Evolutionary conservation across 1,140 invertebrate species (phyloP).

Genomic region (Delia radicum): DNA sequence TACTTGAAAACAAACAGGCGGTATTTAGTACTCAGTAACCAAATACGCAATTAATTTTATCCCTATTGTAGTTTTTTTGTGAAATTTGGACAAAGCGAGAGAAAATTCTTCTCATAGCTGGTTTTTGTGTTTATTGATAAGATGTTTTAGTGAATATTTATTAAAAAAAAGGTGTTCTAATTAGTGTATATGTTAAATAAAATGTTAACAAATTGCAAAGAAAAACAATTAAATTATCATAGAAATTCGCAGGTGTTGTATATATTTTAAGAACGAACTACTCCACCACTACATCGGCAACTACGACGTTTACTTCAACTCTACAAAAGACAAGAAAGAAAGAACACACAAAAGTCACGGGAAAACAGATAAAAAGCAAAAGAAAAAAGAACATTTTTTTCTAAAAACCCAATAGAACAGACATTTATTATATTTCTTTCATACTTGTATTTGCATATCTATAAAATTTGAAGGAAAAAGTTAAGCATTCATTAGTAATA

Average conservation of each 20-base stretch:
- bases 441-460: not conserved
- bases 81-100: conserved; percentile 14
- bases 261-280: not conserved
- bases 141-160: not conserved
- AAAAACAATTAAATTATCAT: not conserved
- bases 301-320: not conserved
- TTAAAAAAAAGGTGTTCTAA: not conserved
- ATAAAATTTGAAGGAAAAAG: not conserved
- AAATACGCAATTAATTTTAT: too few relatives aligned
- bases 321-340: not conserved
- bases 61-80: too few relatives aligned
- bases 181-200: not conserved
- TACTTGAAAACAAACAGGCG: too few relatives aligned
- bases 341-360: not conserved
- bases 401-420: not conserved
- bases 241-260: conserved; percentile 10
- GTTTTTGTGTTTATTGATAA: conserved; percentile 8
- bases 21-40: too few relatives aligned
- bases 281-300: not conserved
- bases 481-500: too few relatives aligned
- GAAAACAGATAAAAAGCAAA: not conserved
- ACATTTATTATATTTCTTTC: not conserved
- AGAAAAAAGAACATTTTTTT: not conserved
- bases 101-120: not conserved
- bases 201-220: not conserved